Percentiles rank a stretch among this genome's conserved stretches.
phyloP scores from a whole-genome alignment of 2,888 invertebrate species.

The Pandemis cinnamomeana region DNA sequence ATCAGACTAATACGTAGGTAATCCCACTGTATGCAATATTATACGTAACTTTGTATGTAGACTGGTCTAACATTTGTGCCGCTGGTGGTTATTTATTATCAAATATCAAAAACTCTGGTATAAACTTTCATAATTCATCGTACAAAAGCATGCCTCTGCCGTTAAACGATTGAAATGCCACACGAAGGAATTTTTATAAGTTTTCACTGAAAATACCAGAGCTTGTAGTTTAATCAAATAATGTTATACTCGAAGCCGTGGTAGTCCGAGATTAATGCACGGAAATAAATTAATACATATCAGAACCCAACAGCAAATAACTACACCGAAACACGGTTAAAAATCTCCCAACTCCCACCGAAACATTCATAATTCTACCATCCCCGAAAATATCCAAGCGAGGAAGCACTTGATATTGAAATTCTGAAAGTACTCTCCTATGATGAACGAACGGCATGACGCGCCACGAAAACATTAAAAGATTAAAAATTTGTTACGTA shows the following conservation, averaged over 20 bases:
- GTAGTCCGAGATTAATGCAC: neutral
- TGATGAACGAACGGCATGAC: constrained; percentile 43
- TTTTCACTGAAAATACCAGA: no score
- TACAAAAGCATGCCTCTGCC: no score
- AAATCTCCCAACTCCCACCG: constrained; percentile 17
- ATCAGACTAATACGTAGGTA: constrained; percentile 79
- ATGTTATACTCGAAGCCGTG: neutral
- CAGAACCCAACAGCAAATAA: neutral
- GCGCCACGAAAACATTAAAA: constrained; percentile 52
- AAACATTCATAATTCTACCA: constrained; percentile 20
- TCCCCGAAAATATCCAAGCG: constrained; percentile 26
- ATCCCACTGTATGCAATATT: constrained; percentile 52
- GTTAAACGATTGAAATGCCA: neutral
- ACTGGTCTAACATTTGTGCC: no score
- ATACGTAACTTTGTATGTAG: no score
- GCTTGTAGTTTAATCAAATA: no score
- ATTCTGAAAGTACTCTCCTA: constrained; percentile 33
- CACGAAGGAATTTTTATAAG: no score
- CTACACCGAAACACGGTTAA: neutral
- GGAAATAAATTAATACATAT: neutral
- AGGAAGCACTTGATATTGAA: constrained; percentile 30
- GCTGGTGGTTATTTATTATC: no score
- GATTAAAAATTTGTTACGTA: constrained; percentile 60
- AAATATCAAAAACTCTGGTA: no score
- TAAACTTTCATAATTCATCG: no score